Evolutionary conservation across 2,888 invertebrate species (phyloP), one percentile per base, ranked within the genome.

Genomic region (Ochropleura leucogaster): DNA sequence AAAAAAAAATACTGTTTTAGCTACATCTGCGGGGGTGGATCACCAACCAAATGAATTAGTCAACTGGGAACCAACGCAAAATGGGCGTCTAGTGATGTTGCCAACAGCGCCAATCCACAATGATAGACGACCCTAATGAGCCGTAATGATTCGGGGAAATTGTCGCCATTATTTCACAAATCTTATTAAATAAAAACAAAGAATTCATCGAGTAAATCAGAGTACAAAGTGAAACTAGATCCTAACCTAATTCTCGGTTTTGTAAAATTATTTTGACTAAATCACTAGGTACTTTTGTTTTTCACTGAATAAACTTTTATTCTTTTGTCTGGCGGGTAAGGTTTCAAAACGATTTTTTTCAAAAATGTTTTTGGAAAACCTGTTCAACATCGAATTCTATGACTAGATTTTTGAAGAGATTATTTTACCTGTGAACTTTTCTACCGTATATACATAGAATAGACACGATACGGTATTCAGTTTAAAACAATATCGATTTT

Each of bases 201-300:
- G 20, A 20, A 57, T 20, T 67, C 9, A 57, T 66, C 14, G 51
- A 55, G 65, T 65, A 60, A 68, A 62, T 68, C 16, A 16, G 68
- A 68, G 51, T 12, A 69, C 68, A 62, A 83, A 72, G 57, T 46
- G 55, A 83, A 76, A 82, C 67, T 59, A 14, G 51, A 72, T 68
- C 8, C 10, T 55, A 46, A 30, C 14, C 16, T 59, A 16, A 55
- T 40, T 60, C 18, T 57, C 16, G 0, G 20, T 63, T 79, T 44
- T 42, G 20, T 57, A 30, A 60, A 73, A 72, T 53, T n/a, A 53
- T 62, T 57, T 68, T 16, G 53, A n/a, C 30, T 63, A 53, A 66
- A 66, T 72, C n/a, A 40, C n/a, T 64, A 40, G 57, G 30, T 57
- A 18, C 49, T 71, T 82, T 82, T 79, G 44, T 53, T 63, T 18